Evolutionary conservation across 2,888 invertebrate species (phyloP).

Genomic region (Parnassius apollo): DNA sequence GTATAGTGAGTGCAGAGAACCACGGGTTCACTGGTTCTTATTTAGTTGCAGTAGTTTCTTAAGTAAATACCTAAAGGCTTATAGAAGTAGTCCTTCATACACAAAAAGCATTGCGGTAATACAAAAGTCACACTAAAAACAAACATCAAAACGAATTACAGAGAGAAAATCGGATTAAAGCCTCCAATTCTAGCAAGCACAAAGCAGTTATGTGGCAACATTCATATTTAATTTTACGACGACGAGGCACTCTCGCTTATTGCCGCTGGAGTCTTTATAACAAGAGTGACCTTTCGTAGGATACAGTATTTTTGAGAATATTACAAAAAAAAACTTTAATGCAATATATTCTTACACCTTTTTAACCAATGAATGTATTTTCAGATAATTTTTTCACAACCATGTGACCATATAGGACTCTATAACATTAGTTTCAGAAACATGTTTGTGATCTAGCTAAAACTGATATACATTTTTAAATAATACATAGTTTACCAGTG

Average conservation of each 20-base stretch:
- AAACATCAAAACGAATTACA: conserved; percentile 19
- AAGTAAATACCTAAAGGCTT: too few relatives aligned
- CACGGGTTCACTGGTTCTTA: too few relatives aligned
- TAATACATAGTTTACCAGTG: too few relatives aligned
- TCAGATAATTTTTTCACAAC: too few relatives aligned
- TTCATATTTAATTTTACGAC: conserved; percentile 31
- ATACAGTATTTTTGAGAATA: conserved; percentile 18
- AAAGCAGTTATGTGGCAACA: conserved; percentile 27
- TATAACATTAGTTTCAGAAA: too few relatives aligned
- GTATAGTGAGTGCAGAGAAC: too few relatives aligned
- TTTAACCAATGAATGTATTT: too few relatives aligned
- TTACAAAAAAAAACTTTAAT: conserved; percentile 23
- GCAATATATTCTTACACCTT: conserved; percentile 1
- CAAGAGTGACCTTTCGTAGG: conserved; percentile 18
- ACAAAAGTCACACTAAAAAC: conserved; percentile 11
- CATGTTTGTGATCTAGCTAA: too few relatives aligned
- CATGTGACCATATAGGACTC: too few relatives aligned
- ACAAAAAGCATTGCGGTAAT: conserved; percentile 15
- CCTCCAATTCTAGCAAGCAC: conserved; percentile 21
- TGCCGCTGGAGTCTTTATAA: conserved; percentile 35
- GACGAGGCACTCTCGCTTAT: conserved; percentile 30
- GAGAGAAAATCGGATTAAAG: conserved; percentile 25
- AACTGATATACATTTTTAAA: too few relatives aligned
- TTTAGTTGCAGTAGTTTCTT: too few relatives aligned
- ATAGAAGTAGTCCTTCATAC: conserved; percentile 23